These are phyloP conservation scores for Coremacera marginata DNA, from an alignment of 2,888 invertebrate species.

Conservation along the genomic window DNA sequence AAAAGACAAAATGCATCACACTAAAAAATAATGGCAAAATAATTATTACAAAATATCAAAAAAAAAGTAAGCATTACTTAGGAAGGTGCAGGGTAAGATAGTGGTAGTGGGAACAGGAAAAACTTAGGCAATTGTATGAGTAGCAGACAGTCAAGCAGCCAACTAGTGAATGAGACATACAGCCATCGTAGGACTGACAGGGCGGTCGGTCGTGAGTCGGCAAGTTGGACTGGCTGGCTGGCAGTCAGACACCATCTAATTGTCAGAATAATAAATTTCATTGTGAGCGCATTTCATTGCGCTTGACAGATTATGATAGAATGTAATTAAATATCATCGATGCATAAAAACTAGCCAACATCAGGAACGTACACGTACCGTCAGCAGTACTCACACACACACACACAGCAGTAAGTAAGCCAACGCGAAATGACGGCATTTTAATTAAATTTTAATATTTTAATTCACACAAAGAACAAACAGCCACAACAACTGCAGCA, in stretches of 20 bases:
- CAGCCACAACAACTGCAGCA: constrained; percentile 11
- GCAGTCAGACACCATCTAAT: constrained; percentile 41
- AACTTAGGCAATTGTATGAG: constrained; percentile 29
- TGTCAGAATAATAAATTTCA: constrained; percentile 41
- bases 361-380: constrained; percentile 19
- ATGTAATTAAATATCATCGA: constrained; percentile 63
- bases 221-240: neutral
- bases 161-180: constrained; percentile 16
- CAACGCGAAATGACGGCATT: constrained; percentile 26
- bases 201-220: neutral
- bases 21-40: constrained; percentile 27
- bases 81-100: neutral
- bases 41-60: constrained; percentile 9
- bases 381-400: neutral
- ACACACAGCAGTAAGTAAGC: neutral
- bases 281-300: constrained; percentile 52
- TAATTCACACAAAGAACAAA: constrained; percentile 14
- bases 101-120: neutral
- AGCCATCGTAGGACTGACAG: neutral
- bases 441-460: constrained; percentile 42
- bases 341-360: constrained; percentile 55
- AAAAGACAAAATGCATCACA: constrained; percentile 25
- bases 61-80: neutral
- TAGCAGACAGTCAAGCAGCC: neutral
- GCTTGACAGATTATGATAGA: constrained; percentile 55